Conservation (phyloP, 2,113 vertebrate species). For the Hyperopisus bebe region DNA sequence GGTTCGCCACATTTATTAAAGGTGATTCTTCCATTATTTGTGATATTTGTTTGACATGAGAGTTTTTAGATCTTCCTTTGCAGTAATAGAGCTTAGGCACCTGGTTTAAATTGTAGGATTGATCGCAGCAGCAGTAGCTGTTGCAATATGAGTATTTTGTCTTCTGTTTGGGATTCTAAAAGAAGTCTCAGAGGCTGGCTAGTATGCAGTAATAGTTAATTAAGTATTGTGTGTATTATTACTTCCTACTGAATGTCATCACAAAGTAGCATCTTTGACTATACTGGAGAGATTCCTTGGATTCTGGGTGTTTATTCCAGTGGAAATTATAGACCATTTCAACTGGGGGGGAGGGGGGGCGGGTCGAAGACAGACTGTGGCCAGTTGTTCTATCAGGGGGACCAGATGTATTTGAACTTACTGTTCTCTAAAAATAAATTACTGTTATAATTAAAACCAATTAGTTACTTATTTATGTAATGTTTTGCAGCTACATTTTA, state of each 20-base stretch:
- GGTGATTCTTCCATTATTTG: background rate
- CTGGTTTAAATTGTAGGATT: no score
- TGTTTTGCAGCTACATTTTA: background rate
- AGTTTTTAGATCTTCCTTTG: background rate
- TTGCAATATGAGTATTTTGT: background rate
- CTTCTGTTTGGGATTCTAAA: background rate
- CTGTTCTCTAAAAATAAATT: background rate
- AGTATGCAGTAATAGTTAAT: background rate
- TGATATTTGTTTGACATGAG: background rate
- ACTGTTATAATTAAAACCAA: background rate
- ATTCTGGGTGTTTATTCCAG: background rate
- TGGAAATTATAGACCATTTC: background rate
- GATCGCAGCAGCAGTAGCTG: background rate
- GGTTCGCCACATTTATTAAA: background rate
- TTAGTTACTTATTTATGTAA: background rate
- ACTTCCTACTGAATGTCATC: background rate
- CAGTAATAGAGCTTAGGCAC: background rate
- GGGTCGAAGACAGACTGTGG: background rate
- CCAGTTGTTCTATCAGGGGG: background rate
- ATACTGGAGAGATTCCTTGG: background rate
- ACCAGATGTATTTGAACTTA: background rate
- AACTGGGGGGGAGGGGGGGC: background rate
- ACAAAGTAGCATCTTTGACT: background rate
- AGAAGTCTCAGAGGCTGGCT: background rate
- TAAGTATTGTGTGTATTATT: background rate